phyloP scores from a whole-genome alignment of 2,113 vertebrate species.

The Crotalus horridus region DNA sequence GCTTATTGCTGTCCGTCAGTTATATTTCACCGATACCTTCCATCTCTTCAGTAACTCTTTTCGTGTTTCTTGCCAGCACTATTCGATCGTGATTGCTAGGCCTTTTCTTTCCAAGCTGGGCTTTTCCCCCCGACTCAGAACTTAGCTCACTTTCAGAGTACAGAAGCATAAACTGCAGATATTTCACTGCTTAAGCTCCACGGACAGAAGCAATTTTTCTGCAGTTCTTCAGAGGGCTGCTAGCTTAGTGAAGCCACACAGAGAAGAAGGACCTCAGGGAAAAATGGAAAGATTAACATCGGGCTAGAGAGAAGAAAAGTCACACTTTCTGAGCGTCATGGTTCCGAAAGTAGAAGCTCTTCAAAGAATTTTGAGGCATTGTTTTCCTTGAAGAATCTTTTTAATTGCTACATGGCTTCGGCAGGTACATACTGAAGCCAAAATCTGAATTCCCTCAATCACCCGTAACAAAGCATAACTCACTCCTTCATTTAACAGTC shows the following conservation, averaged over 20 bases:
- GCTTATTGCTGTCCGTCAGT: neutral
- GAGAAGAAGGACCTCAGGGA: neutral
- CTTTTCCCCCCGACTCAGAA: neutral
- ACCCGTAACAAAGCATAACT: no score
- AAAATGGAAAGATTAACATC: slow-evolving; percentile 21
- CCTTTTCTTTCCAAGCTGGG: neutral
- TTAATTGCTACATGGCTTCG: no score
- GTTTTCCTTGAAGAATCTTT: no score
- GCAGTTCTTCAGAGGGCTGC: neutral
- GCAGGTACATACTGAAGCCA: no score
- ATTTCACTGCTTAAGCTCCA: slow-evolving; percentile 13
- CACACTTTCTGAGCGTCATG: no score
- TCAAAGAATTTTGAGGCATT: no score
- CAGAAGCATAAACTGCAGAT: rapidly evolving
- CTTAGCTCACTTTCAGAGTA: neutral
- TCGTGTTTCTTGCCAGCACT: neutral
- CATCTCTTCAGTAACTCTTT: neutral
- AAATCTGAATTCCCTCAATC: no score
- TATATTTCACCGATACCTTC: neutral
- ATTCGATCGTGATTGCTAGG: neutral
- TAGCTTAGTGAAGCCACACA: slow-evolving; percentile 15
- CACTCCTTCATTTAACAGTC: no score
- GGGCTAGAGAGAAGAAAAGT: neutral
- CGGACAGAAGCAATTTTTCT: slow-evolving; percentile 13
- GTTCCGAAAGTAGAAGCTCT: no score